Evolutionary conservation across 1,140 invertebrate species (phyloP).

Genomic region (Ceratina australensis): DNA sequence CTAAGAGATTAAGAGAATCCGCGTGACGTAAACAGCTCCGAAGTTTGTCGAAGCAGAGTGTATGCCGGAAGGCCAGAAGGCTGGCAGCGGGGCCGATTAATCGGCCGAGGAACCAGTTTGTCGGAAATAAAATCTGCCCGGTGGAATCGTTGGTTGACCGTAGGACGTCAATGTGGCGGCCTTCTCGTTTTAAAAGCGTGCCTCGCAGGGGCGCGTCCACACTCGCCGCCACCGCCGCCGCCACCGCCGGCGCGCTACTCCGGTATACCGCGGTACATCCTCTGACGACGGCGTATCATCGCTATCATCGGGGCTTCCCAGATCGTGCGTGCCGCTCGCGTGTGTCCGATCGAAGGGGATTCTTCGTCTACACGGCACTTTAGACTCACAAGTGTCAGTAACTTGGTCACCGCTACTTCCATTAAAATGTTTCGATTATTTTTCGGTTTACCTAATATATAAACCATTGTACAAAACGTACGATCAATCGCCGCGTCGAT

Average conservation of each 20-base stretch:
- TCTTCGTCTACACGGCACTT: slow-evolving; percentile 50
- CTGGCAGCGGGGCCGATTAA: slow-evolving; percentile 74
- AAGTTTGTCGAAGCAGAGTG: not conserved
- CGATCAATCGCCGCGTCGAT: too few species aligned
- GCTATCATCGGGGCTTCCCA: slow-evolving; percentile 55
- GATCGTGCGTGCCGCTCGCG: slow-evolving; percentile 43
- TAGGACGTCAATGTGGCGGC: slow-evolving; percentile 62
- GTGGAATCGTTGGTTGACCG: slow-evolving; percentile 68
- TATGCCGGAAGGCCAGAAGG: slow-evolving; percentile 35
- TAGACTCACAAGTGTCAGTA: too few species aligned
- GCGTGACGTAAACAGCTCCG: too few species aligned
- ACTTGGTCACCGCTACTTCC: too few species aligned
- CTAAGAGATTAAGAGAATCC: too few species aligned
- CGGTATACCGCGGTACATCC: not conserved
- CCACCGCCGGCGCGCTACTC: slow-evolving; percentile 19
- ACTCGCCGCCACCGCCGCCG: too few species aligned
- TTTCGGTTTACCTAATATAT: too few species aligned
- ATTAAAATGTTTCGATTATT: too few species aligned
- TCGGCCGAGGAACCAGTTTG: slow-evolving; percentile 76
- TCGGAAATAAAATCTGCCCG: slow-evolving; percentile 77
- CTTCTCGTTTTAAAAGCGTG: slow-evolving; percentile 52
- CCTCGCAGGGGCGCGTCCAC: slow-evolving; percentile 48
- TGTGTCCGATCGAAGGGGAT: slow-evolving; percentile 59
- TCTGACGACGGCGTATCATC: slow-evolving; percentile 17
- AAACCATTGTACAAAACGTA: too few species aligned